phyloP scores from a whole-genome alignment of 2,797 vertebrate species.

The Nannoperca australis region DNA sequence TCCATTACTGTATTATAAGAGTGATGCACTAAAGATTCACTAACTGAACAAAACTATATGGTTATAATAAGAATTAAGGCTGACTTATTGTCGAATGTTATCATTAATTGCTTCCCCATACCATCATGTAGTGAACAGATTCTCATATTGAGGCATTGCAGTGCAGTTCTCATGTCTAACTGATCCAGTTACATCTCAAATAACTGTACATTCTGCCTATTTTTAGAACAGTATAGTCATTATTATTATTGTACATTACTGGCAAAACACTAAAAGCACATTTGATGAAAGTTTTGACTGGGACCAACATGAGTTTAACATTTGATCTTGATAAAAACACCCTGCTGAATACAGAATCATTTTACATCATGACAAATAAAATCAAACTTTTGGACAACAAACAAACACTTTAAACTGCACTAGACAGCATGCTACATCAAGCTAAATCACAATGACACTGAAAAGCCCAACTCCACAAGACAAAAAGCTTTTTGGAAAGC shows the following conservation, averaged over 20 bases:
- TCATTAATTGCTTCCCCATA: background rate
- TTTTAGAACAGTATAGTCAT: background rate
- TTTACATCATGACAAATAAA: slow-evolving; percentile 35
- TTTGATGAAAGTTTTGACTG: background rate
- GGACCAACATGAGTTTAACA: background rate
- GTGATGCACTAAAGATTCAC: background rate
- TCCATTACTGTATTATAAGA: background rate
- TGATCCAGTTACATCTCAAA: background rate
- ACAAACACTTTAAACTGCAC: slow-evolving; percentile 21
- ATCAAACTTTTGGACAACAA: slow-evolving; percentile 37
- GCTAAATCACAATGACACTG: slow-evolving; percentile 57
- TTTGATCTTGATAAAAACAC: background rate
- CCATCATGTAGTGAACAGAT: background rate
- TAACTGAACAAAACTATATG: too few relatives aligned
- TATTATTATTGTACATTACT: background rate
- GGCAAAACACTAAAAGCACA: background rate
- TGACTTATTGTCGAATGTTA: background rate
- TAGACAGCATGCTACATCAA: slow-evolving; percentile 61
- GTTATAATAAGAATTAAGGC: too few relatives aligned
- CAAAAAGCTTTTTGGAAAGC: slow-evolving; percentile 56
- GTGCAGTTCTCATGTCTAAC: background rate
- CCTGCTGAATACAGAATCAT: slow-evolving; percentile 26
- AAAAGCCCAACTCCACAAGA: slow-evolving; percentile 58
- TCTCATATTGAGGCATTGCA: background rate
- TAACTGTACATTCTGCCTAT: background rate